Evolutionary conservation across 2,888 invertebrate species (phyloP).

Genomic region (Eupithecia inturbata): DNA sequence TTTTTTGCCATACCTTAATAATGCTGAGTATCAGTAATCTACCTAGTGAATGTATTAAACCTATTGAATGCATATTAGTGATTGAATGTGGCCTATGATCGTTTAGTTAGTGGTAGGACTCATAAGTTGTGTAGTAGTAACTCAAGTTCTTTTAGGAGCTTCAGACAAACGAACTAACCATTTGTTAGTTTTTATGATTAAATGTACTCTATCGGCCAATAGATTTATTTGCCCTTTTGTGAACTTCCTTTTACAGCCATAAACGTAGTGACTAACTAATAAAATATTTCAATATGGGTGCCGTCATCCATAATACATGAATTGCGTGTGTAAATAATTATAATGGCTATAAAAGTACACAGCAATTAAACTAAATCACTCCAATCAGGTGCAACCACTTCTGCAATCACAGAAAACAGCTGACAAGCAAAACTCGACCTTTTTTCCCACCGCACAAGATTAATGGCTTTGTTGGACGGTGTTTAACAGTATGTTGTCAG

Average conservation of each 20-base stretch:
- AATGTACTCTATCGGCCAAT: not conserved
- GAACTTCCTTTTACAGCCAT: conserved; percentile 22
- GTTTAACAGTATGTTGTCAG: not conserved
- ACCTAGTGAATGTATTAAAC: no score
- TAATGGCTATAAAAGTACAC: conserved; percentile 27
- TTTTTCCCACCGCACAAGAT: conserved; percentile 6
- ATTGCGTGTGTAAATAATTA: conserved; percentile 28
- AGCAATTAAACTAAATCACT: conserved; percentile 42
- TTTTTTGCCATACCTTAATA: no score
- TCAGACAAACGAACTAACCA: no score
- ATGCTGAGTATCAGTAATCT: no score
- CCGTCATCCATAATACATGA: conserved; percentile 37
- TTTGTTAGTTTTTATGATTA: no score
- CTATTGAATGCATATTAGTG: no score
- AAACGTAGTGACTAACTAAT: conserved; percentile 9
- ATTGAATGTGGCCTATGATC: no score
- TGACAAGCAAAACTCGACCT: conserved; percentile 15
- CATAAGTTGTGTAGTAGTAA: no score
- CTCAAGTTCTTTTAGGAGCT: no score
- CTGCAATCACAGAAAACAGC: not conserved
- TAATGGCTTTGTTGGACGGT: not conserved
- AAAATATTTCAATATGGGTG: conserved; percentile 30
- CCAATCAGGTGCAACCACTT: conserved; percentile 16
- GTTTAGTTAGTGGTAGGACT: no score
- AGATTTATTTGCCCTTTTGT: not conserved